Conservation (phyloP, 2,888 invertebrate species). For the Microctonus hyperodae region DNA sequence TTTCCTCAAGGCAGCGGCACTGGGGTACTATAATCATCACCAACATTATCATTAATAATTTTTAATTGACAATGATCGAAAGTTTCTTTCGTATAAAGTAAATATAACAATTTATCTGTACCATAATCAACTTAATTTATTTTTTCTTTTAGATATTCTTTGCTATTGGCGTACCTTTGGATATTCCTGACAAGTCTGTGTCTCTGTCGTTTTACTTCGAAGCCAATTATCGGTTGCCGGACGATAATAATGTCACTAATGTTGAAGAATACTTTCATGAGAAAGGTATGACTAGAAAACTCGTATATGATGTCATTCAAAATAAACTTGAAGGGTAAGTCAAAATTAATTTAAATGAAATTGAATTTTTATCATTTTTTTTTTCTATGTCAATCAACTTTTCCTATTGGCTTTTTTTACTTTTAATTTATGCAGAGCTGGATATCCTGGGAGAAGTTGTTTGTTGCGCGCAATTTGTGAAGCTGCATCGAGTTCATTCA, state of each 20-base stretch:
- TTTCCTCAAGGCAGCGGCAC: constrained; percentile 57
- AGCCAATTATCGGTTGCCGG: constrained; percentile 72
- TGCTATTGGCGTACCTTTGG: constrained; percentile 76
- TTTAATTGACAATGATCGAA: constrained; percentile 33
- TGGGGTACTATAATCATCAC: constrained; percentile 57
- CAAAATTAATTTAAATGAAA: constrained; percentile 41
- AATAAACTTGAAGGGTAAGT: constrained; percentile 67
- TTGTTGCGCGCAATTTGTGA: constrained; percentile 73
- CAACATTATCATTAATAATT: constrained; percentile 41
- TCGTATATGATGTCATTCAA: constrained; percentile 67
- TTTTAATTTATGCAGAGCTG: constrained; percentile 63
- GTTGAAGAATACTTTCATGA: constrained; percentile 40
- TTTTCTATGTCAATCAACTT: too few relatives aligned
- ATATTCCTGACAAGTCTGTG: constrained; percentile 73
- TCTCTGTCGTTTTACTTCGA: constrained; percentile 79
- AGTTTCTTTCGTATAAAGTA: too few relatives aligned
- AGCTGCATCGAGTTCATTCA: constrained; percentile 65
- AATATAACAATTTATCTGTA: not conserved
- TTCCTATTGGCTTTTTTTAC: not conserved
- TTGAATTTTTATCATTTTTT: too few relatives aligned
- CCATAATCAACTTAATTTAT: not conserved
- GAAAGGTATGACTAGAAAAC: constrained; percentile 65
- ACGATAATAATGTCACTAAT: constrained; percentile 62
- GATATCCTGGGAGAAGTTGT: constrained; percentile 69
- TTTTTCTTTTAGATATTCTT: constrained; percentile 68